phyloP scores from a whole-genome alignment of 2,113 vertebrate genomes.

The Quiscalus mexicanus region DNA sequence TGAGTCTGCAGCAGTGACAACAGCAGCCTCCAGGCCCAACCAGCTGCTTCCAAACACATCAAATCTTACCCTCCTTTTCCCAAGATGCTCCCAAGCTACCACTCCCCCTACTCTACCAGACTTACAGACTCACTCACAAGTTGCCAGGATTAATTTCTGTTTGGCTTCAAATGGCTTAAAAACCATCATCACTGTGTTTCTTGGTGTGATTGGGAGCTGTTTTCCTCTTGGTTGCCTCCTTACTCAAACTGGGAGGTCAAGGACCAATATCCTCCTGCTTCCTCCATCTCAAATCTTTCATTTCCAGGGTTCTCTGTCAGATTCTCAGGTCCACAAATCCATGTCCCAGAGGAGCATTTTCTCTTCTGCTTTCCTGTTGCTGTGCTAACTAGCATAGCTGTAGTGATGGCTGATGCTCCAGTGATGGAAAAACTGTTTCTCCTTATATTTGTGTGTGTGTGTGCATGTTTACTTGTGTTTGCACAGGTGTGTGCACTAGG shows the following conservation, averaged over 20 bases:
- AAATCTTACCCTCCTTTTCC: background rate
- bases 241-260: background rate
- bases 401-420: background rate
- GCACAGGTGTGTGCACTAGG: background rate
- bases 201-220: background rate
- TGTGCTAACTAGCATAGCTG: constrained; percentile 7
- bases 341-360: background rate
- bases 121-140: background rate
- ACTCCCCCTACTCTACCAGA: background rate
- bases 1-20: background rate
- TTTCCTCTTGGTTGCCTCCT: background rate
- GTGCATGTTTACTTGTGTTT: background rate
- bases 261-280: background rate
- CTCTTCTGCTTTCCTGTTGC: background rate
- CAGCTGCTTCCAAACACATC: background rate
- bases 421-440: background rate
- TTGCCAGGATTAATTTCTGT: background rate
- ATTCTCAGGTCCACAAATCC: background rate
- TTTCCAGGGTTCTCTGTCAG: background rate
- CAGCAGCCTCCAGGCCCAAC: background rate
- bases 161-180: background rate
- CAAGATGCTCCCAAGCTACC: background rate
- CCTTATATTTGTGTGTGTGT: background rate
- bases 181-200: background rate
- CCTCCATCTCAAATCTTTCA: background rate